A percentile compares a stretch with the other conserved stretches of the same genome.
Evolutionary conservation across 2,888 invertebrate species (phyloP).

Genomic region (Ditula angustiorana): DNA sequence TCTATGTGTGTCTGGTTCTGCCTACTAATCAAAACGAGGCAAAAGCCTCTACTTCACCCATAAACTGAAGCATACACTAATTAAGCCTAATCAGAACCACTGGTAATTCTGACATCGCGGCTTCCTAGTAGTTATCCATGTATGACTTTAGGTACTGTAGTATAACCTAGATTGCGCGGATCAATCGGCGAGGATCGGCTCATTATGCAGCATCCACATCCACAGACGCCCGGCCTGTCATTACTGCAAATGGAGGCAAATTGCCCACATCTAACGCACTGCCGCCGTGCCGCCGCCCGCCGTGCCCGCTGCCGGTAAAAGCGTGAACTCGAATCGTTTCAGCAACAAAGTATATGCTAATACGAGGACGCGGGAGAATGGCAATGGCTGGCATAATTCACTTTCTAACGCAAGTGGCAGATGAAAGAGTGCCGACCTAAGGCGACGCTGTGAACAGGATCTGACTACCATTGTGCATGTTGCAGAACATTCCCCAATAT

Average conservation of each 20-base stretch:
- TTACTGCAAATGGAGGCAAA: conserved; percentile 83
- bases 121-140: conserved; percentile 36
- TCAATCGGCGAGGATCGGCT: conserved; percentile 77
- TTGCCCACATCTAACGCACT: conserved; percentile 82
- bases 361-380: conserved; percentile 46
- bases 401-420: conserved; percentile 26
- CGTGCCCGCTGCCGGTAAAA: conserved; percentile 71
- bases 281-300: conserved; percentile 55
- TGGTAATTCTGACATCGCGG: conserved; percentile 30
- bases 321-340: conserved; percentile 68
- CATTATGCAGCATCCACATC: conserved; percentile 79
- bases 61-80: conserved; percentile 25
- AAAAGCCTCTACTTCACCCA: conserved; percentile 17
- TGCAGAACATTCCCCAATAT: too few relatives aligned
- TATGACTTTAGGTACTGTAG: conserved; percentile 21
- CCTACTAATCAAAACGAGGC: conserved; percentile 18
- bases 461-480: too few relatives aligned
- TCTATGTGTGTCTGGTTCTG: neutral
- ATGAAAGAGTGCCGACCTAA: neutral
- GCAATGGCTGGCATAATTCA: conserved; percentile 22
- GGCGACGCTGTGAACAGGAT: neutral
- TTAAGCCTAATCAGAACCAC: conserved; percentile 36
- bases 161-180: conserved; percentile 51
- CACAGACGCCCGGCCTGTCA: conserved; percentile 72
- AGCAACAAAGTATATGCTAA: conserved; percentile 64